Evolutionary conservation across 2,113 vertebrate genomes (phyloP), one percentile per base, ranked within the genome.

Genomic region (Clarias batrachus): DNA sequence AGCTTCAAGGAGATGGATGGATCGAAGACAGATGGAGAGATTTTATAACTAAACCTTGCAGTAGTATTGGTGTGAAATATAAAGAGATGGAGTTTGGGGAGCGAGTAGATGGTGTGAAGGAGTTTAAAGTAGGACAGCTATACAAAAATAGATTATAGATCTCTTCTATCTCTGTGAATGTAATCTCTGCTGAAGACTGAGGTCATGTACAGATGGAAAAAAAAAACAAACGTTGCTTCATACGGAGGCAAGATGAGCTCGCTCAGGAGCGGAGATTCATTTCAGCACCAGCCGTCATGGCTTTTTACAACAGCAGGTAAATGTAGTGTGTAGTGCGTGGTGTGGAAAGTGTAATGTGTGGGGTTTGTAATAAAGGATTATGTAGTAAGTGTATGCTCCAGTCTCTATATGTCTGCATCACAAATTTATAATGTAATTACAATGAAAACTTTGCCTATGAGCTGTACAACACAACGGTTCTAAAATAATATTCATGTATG

Each of bases 131-230:
- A 81, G 78, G 78, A 81, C 78, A 62, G 78, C 59, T 62, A 33
- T 81, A 60, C 57, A 62, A 81, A 81, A 81, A 81, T 81, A 81
- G 78, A 81, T 81, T 81, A 81, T 81, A 81, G 78, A 81, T 81
- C 59, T 81, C 78, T 62, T 81, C 78, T 81, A 62, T 81, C 78
- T 81, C 57, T 81, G 78, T 62, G 59, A 81, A 62, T 81, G 30
- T 41, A 81, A 81, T 81, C 78, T 81, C 78, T 81, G 78, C 57
- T 81, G 78, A 81, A 81, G 78, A 62, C 78, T 37, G 78, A 81
- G 78, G 78, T 81, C 78, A 81, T 5, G 78, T 81, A 81, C 78
- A 81, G 57, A 81, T 25, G 54, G 78, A 37, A 62, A 37, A 25
- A 79, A 79, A 33, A 9, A 78, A 17, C 37, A 73, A 73, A 48